These are phyloP conservation scores for Actias luna DNA, from an alignment of 2,888 invertebrate species.

Conservation along the genomic window DNA sequence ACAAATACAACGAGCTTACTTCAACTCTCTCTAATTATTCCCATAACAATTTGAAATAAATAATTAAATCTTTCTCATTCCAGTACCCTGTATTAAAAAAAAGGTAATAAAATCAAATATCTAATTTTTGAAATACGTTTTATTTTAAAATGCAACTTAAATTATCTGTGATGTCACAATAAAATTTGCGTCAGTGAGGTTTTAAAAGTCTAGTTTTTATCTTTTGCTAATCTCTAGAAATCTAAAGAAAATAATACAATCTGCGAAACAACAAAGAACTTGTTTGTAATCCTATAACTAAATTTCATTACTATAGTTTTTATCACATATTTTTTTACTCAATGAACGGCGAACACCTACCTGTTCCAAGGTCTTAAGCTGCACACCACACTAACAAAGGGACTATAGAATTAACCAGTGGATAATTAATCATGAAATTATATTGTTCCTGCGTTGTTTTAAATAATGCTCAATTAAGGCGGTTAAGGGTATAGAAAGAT, in stretches of 20 bases:
- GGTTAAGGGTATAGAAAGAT: not conserved
- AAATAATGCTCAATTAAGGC: not conserved
- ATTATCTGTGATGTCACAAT: too few relatives aligned
- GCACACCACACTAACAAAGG: conserved; percentile 4
- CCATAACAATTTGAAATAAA: not conserved
- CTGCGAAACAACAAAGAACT: not conserved
- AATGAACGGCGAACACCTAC: conserved; percentile 2
- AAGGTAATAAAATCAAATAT: too few relatives aligned
- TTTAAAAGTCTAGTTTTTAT: not conserved
- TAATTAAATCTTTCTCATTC: not conserved
- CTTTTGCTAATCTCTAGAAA: not conserved
- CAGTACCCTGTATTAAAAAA: not conserved
- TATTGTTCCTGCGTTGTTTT: not conserved
- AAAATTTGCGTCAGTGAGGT: too few relatives aligned
- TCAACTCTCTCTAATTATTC: too few relatives aligned
- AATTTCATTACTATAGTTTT: conserved; percentile 6
- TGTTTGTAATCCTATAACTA: not conserved
- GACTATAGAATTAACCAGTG: conserved; percentile 4
- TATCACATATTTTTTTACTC: not conserved
- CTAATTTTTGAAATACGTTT: not conserved
- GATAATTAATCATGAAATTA: conserved; percentile 16
- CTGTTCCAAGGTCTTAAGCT: conserved; percentile 9
- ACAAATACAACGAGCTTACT: not conserved
- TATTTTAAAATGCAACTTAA: too few relatives aligned
- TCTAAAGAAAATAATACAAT: not conserved